phyloP scores from a whole-genome alignment of 2,888 invertebrate genomes.

The Periphyllus acericola region DNA sequence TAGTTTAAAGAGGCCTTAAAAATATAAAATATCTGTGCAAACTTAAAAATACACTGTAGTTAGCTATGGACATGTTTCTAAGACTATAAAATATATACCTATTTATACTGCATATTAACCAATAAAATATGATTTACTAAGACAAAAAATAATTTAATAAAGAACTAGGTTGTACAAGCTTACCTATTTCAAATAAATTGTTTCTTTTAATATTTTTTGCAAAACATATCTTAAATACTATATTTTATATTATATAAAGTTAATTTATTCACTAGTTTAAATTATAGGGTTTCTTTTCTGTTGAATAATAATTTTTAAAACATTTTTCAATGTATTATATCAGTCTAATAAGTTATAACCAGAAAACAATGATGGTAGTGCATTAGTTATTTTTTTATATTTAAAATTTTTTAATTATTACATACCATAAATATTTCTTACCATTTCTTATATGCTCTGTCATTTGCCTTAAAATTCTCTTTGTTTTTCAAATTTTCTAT shows the following conservation, averaged over 20 bases:
- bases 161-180: neutral
- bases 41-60: neutral
- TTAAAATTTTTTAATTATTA: constrained; percentile 17
- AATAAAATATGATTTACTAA: neutral
- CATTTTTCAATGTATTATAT: neutral
- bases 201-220: neutral
- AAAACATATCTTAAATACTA: neutral
- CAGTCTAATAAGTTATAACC: neutral
- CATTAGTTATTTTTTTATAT: neutral
- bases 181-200: neutral
- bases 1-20: neutral
- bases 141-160: neutral
- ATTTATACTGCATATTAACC: neutral
- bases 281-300: neutral
- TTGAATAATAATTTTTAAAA: neutral
- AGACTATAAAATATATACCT: neutral
- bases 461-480: neutral
- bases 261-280: neutral
- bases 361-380: neutral
- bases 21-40: neutral
- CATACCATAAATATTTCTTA: too few species aligned
- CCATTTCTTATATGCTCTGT: constrained; percentile 3
- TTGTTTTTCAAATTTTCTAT: neutral
- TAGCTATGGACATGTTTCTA: neutral
- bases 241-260: neutral